A percentile compares a stretch with the other conserved stretches of the same genome.
phyloP scores from a whole-genome alignment of 2,797 vertebrate species.

The Argya squamiceps region DNA sequence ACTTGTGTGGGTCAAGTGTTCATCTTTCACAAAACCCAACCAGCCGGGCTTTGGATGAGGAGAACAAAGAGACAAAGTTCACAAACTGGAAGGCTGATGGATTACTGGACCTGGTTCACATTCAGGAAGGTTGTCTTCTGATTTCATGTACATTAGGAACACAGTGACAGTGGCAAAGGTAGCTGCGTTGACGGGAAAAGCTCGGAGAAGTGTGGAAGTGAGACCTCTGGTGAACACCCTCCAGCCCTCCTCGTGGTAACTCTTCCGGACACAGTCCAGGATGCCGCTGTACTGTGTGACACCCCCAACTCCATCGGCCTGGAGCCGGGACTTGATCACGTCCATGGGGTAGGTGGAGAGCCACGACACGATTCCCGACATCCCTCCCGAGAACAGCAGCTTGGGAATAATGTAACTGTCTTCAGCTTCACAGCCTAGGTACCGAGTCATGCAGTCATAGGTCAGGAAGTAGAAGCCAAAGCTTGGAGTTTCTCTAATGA shows the following conservation, averaged over 20 bases:
- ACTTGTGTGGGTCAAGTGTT: not conserved
- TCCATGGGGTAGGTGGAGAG: constrained; percentile 93
- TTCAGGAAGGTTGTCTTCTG: constrained; percentile 74
- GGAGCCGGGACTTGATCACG: constrained; percentile 95
- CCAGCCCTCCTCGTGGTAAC: constrained; percentile 88
- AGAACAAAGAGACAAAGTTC: not conserved
- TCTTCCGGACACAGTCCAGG: constrained; percentile 89
- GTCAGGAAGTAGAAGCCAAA: constrained; percentile 95
- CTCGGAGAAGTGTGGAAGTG: constrained; percentile 92
- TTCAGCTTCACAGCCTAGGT: constrained; percentile 87
- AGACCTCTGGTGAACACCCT: constrained; percentile 92
- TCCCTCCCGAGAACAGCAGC: constrained; percentile 91
- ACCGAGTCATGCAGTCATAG: constrained; percentile 89
- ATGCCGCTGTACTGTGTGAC: constrained; percentile 86
- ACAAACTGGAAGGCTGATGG: constrained; percentile 85
- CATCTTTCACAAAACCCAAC: not conserved
- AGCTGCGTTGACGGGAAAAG: constrained; percentile 94
- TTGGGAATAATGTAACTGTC: constrained; percentile 91
- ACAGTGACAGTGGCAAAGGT: constrained; percentile 95
- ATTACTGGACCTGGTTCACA: constrained; percentile 79
- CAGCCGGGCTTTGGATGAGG: not conserved
- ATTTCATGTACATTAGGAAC: constrained; percentile 87
- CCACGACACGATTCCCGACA: constrained; percentile 94
- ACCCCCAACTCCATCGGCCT: constrained; percentile 90
- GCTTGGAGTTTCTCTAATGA: constrained; percentile 91